Evolutionary conservation across 1,140 invertebrate species (phyloP).

Genomic region (Heliconius nattereri): DNA sequence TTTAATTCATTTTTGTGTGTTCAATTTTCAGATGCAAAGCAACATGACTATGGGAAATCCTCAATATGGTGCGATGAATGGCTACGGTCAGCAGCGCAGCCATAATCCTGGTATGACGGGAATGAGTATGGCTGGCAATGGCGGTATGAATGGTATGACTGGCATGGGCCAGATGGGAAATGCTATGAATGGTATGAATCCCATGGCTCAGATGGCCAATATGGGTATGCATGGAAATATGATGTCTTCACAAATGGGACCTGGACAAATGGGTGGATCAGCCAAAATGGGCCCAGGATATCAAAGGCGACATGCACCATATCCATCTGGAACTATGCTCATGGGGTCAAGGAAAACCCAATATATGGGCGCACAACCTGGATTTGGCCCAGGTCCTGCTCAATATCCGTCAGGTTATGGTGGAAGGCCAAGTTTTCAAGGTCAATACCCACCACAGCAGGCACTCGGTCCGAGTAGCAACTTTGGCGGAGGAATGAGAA

Average conservation of each 20-base stretch:
- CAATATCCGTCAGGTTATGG: constrained; percentile 83
- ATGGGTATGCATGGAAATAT: constrained; percentile 85
- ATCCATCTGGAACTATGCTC: constrained; percentile 90
- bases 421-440: constrained; percentile 85
- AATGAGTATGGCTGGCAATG: constrained; percentile 84
- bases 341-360: constrained; percentile 88
- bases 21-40: constrained; percentile 77
- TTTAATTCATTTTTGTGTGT: neutral
- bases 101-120: constrained; percentile 83
- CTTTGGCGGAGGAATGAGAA: constrained; percentile 79
- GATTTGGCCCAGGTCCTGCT: constrained; percentile 81
- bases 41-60: constrained; percentile 81
- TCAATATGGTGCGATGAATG: constrained; percentile 80
- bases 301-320: constrained; percentile 87
- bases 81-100: constrained; percentile 78
- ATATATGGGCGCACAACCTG: constrained; percentile 79
- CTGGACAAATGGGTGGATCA: constrained; percentile 80
- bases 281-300: constrained; percentile 83
- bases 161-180: constrained; percentile 80
- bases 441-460: constrained; percentile 86
- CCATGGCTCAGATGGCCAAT: constrained; percentile 85
- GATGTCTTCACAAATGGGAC: constrained; percentile 82
- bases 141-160: constrained; percentile 83
- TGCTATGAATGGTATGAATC: constrained; percentile 79
- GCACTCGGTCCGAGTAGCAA: constrained; percentile 82